Evolutionary conservation across 2,113 vertebrate genomes (phyloP), one percentile per base, ranked within the genome.

Genomic region (Atractosteus spatula): DNA sequence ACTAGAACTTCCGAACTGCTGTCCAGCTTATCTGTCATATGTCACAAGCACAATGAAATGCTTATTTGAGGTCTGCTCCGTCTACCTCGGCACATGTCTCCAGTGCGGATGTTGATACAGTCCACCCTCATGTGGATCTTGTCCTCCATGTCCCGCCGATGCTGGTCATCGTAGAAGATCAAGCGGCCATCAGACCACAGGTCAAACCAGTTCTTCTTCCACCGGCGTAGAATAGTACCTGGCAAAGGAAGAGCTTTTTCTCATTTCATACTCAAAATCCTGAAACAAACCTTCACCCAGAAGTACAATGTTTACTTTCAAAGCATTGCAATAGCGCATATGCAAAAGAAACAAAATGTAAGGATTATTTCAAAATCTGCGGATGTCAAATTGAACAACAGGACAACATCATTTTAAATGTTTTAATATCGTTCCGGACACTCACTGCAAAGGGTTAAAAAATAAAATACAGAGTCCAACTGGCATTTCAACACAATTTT

Each of bases 131-230:
- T 97, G 84, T 97, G 94, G 75, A 98, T 91, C 79, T 95, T 94
- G 62, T 98, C 97, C 77, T 98, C 97, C 75, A 97, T 76, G 77
- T 94, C 94, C 6, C 81, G 89, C 7, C 96, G 87, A 8, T 90
- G 91, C 63, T 96, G 94, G 68, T 98, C 93, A 45, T 94, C 95
- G 3, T 96, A 98, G 86, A 97, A 98, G 74, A 97, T 89, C 7
- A 99, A 86, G 29, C 93, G 91, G 11, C 96, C 96, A 44, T 97
- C 93, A 41, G 94, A 92, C 95, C 94, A 99, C 62, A 99, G 78
- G 77, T 99, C 96, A 88, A 99, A 98, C 96, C 96, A 99, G 82
- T 99, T 99, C 86, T 86, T 96, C 82, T 99, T 98, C 97, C 97
- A 99, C 0, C 96, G 91, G 41, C 95, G 95, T 81, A 99, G 81